Evolutionary conservation across 1,140 invertebrate genomes (phyloP).

Genomic region (Orussus abietinus): DNA sequence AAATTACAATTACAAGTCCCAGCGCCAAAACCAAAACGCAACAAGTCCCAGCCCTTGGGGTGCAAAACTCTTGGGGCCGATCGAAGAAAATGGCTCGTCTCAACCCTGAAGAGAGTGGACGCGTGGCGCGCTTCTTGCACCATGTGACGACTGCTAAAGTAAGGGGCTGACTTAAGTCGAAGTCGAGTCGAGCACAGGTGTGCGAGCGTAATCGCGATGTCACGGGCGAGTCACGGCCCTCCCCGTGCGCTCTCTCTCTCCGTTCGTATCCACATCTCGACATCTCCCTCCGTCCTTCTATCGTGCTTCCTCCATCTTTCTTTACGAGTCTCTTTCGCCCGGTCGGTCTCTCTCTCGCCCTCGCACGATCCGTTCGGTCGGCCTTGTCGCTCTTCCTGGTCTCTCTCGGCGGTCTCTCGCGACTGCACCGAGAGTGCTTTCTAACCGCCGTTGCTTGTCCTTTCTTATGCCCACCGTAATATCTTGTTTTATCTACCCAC

Average conservation of each 20-base stretch:
- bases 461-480: conserved; percentile 24
- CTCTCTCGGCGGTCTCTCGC: conserved; percentile 3
- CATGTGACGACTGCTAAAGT: conserved; percentile 45
- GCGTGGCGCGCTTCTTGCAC: conserved; percentile 37
- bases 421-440: conserved; percentile 7
- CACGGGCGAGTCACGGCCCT: conserved; percentile 41
- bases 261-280: conserved; percentile 6
- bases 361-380: conserved; percentile 1
- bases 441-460: conserved; percentile 7
- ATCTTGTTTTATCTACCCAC: conserved; percentile 27
- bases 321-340: conserved; percentile 15
- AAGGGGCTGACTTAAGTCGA: conserved; percentile 31
- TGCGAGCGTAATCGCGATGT: conserved; percentile 50
- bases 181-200: conserved; percentile 39
- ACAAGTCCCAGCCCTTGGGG: conserved; percentile 17
- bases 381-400: neutral
- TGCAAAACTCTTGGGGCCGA: conserved; percentile 26
- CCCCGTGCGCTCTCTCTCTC: conserved; percentile 8
- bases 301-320: conserved; percentile 11
- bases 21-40: too few relatives aligned
- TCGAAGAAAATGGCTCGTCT: conserved; percentile 24
- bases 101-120: conserved; percentile 14
- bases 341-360: conserved; percentile 6
- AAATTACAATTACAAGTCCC: too few relatives aligned
- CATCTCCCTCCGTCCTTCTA: conserved; percentile 21